Evolutionary conservation across 2,797 vertebrate species (phyloP).

Genomic region (Coilia nasus): DNA sequence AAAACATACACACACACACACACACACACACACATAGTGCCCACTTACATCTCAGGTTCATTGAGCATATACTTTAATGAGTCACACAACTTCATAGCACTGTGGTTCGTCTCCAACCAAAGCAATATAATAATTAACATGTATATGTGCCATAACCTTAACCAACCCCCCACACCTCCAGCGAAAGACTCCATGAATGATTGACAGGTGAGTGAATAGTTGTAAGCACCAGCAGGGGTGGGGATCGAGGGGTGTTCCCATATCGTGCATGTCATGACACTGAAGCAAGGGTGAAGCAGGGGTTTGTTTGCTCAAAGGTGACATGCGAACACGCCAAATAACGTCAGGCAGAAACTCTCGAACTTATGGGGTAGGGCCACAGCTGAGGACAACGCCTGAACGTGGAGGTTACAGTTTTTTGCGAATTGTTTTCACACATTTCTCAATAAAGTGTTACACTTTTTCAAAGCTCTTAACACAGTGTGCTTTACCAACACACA

Average conservation of each 20-base stretch:
- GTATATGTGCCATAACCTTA: too few relatives aligned
- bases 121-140: too few relatives aligned
- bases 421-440: too few relatives aligned
- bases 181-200: background rate
- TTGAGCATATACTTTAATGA: background rate
- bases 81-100: background rate
- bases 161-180: background rate
- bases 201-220: background rate
- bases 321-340: background rate
- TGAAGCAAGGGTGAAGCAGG: background rate
- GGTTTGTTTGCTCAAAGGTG: slow-evolving; percentile 11
- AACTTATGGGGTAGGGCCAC: background rate
- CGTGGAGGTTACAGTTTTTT: background rate
- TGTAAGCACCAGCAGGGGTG: background rate
- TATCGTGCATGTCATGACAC: background rate
- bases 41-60: background rate
- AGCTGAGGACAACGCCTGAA: background rate
- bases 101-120: background rate
- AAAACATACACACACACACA: background rate
- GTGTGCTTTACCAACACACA: too few relatives aligned
- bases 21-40: background rate
- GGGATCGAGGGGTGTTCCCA: background rate
- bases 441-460: too few relatives aligned
- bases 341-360: background rate
- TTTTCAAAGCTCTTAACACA: too few relatives aligned